Percentiles rank a stretch among this genome's conserved stretches.
Conservation (phyloP, 2,113 vertebrate species). For the Tragelaphus scriptus region DNA sequence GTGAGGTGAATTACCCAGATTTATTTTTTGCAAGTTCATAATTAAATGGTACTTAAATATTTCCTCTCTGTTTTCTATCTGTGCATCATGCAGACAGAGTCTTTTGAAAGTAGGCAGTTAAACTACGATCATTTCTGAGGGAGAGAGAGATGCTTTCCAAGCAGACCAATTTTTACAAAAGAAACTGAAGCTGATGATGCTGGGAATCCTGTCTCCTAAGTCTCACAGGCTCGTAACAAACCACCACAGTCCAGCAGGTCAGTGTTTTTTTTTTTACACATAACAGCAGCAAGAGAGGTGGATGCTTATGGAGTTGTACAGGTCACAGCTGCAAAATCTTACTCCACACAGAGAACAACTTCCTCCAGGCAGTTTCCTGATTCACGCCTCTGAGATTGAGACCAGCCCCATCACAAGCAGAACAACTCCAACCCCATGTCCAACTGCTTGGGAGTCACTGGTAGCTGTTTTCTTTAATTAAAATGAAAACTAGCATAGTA, state of each 20-base stretch:
- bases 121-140: slow-evolving; percentile 15
- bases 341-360: neutral
- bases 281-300: neutral
- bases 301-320: neutral
- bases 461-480: neutral
- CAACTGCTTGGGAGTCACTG: neutral
- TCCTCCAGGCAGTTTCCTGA: neutral
- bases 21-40: slow-evolving; percentile 63
- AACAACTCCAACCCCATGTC: neutral
- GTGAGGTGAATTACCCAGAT: slow-evolving; percentile 62
- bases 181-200: neutral
- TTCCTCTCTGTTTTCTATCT: slow-evolving; percentile 51
- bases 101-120: slow-evolving; percentile 47
- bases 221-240: neutral
- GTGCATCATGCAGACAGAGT: neutral
- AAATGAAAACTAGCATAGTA: slow-evolving; percentile 33
- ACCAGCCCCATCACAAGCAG: neutral
- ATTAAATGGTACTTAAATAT: slow-evolving; percentile 63
- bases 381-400: neutral
- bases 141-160: neutral
- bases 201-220: neutral
- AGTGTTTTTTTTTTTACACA: neutral
- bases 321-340: neutral
- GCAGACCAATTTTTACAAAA: neutral
- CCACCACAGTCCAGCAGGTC: neutral